phyloP scores from a whole-genome alignment of 2,797 vertebrate species.

The Atherinosoma microstoma region DNA sequence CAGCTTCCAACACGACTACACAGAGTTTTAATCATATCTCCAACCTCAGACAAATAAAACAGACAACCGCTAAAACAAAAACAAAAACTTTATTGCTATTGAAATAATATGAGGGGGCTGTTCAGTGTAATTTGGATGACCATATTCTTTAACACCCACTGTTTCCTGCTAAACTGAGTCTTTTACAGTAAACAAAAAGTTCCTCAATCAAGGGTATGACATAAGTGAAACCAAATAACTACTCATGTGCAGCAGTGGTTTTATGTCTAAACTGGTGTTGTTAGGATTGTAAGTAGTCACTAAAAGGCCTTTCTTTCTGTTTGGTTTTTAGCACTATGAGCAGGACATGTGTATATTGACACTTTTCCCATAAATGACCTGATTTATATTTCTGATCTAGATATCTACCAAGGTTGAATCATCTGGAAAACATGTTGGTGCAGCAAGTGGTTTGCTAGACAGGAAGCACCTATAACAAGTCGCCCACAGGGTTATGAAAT shows the following conservation, averaged over 20 bases:
- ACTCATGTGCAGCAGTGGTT: not conserved
- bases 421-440: constrained; percentile 36
- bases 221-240: constrained; percentile 16
- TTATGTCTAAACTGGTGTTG: not conserved
- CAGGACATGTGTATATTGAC: not conserved
- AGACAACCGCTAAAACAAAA: not conserved
- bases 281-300: not conserved
- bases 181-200: constrained; percentile 14
- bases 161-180: constrained; percentile 25
- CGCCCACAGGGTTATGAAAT: constrained; percentile 40
- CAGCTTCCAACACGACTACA: not conserved
- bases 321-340: not conserved
- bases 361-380: constrained; percentile 12
- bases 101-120: not conserved
- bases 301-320: not conserved
- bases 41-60: not conserved
- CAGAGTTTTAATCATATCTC: not conserved
- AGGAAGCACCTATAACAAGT: constrained; percentile 17
- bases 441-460: constrained; percentile 12
- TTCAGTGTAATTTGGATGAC: not conserved
- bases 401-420: constrained; percentile 38
- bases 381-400: constrained; percentile 2
- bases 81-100: not conserved
- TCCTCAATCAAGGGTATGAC: not conserved
- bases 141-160: constrained; percentile 3